Evolutionary conservation across 2,797 vertebrate species (phyloP).

Genomic region (Otolemur crassicaudatus): DNA sequence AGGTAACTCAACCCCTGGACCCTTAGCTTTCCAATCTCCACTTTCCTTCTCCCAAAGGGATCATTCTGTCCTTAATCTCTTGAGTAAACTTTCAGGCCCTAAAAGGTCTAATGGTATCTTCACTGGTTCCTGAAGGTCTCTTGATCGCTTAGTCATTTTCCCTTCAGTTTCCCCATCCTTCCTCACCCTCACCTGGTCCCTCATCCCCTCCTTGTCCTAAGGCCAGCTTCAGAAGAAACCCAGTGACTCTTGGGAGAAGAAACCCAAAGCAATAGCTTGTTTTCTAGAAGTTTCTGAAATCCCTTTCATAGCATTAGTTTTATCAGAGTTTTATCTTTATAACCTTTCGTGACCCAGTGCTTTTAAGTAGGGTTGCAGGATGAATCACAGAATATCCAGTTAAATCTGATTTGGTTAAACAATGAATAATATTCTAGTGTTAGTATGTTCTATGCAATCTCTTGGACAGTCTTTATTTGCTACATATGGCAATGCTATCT

Average conservation of each 20-base stretch:
- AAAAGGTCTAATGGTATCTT: background rate
- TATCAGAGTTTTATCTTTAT: constrained; percentile 11
- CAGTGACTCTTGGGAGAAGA: background rate
- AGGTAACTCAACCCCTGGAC: background rate
- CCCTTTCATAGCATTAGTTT: background rate
- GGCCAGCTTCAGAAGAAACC: background rate
- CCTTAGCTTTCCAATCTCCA: background rate
- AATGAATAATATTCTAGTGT: background rate
- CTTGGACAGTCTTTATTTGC: background rate
- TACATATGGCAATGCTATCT: background rate
- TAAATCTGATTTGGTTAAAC: background rate
- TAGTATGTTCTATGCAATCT: background rate
- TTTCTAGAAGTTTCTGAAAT: background rate
- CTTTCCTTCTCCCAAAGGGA: background rate
- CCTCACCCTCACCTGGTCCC: background rate
- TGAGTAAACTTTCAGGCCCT: background rate
- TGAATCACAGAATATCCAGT: background rate
- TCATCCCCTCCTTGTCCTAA: background rate
- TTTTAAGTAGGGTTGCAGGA: background rate
- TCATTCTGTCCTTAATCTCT: background rate
- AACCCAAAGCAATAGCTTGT: background rate
- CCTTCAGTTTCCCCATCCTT: background rate
- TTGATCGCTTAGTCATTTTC: background rate
- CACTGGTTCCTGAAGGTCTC: background rate
- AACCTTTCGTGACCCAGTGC: background rate